A percentile compares a stretch with the other conserved stretches of the same genome.
Conservation (phyloP, 2,113 vertebrate species). For the Salvelinus sp. region DNA sequence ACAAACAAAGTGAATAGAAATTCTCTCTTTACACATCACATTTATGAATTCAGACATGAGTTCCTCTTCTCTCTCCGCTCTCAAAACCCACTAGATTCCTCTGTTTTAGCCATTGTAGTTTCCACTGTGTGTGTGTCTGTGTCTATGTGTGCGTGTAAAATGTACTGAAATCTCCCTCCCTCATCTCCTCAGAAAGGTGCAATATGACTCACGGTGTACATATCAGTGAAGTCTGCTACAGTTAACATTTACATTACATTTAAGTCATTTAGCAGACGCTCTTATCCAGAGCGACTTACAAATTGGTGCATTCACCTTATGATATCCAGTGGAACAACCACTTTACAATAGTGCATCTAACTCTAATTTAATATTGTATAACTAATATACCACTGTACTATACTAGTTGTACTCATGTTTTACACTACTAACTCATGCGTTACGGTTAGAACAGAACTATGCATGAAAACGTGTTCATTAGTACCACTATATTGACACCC, state of each 20-base stretch:
- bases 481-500: not conserved
- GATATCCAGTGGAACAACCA: too few relatives aligned
- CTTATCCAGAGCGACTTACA: too few relatives aligned
- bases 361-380: conserved; percentile 31
- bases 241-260: too few relatives aligned
- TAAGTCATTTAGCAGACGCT: too few relatives aligned
- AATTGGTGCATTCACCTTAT: too few relatives aligned
- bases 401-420: not conserved
- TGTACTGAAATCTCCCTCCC: not conserved
- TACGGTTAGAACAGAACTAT: conserved; percentile 27
- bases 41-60: not conserved
- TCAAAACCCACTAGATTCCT: too few relatives aligned
- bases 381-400: conserved; percentile 15
- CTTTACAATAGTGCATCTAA: too few relatives aligned
- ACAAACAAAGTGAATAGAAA: not conserved
- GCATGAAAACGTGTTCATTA: conserved; percentile 33
- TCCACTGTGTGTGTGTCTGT: too few relatives aligned
- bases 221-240: conserved; percentile 28
- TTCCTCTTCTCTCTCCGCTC: not conserved
- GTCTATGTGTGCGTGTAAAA: too few relatives aligned
- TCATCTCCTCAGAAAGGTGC: conserved; percentile 28
- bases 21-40: not conserved
- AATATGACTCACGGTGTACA: conserved; percentile 14
- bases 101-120: not conserved
- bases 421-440: conserved; percentile 19